Percentiles rank a stretch among this genome's conserved stretches.
Evolutionary conservation across 1,140 invertebrate genomes (phyloP).

Genomic region (Drosophila watanabei): DNA sequence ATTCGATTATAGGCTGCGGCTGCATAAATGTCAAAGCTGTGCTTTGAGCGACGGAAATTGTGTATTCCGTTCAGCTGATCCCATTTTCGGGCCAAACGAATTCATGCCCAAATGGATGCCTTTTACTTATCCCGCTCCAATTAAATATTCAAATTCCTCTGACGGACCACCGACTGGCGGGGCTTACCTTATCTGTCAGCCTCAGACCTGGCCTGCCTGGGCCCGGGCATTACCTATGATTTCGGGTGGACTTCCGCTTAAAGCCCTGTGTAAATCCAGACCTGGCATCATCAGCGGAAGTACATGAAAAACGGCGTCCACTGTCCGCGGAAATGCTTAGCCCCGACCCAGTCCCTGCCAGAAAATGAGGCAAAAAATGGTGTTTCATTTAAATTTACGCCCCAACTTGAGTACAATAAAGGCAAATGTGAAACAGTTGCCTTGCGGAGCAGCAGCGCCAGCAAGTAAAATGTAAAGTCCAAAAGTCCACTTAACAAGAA

Average conservation of each 20-base stretch:
- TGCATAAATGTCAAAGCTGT: constrained; percentile 26
- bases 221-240: constrained; percentile 27
- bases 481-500: constrained; percentile 67
- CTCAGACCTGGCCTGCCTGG: constrained; percentile 19
- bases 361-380: constrained; percentile 36
- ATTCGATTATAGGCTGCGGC: constrained; percentile 23
- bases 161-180: neutral
- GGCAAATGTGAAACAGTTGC: constrained; percentile 60
- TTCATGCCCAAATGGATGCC: constrained; percentile 9
- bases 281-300: constrained; percentile 23
- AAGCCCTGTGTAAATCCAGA: constrained; percentile 30
- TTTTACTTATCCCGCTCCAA: constrained; percentile 7
- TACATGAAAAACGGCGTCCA: constrained; percentile 27
- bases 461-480: constrained; percentile 51
- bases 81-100: constrained; percentile 22
- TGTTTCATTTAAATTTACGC: constrained; percentile 72
- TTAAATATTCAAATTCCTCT: constrained; percentile 39
- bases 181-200: constrained; percentile 23
- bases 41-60: constrained; percentile 2
- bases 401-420: constrained; percentile 67
- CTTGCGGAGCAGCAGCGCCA: constrained; percentile 18
- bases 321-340: constrained; percentile 43
- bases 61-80: constrained; percentile 20
- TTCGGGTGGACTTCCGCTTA: constrained; percentile 31
- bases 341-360: neutral